Evolutionary conservation across 2,797 vertebrate genomes (phyloP).

Genomic region (Mormyrops boulengeri): DNA sequence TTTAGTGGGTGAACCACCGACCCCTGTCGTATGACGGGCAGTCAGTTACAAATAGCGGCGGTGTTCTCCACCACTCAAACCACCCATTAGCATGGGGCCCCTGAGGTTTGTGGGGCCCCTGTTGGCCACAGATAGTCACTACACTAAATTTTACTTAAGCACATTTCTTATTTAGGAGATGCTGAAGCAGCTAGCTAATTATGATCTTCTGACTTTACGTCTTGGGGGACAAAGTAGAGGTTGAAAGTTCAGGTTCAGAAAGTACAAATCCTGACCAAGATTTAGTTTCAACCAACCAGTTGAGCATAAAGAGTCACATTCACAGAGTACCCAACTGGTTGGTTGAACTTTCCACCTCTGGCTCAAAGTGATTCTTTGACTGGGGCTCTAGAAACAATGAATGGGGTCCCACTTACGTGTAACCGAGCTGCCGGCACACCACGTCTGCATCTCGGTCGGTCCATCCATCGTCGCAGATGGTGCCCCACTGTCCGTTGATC

Average conservation of each 20-base stretch:
- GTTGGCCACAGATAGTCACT: background rate
- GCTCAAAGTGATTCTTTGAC: background rate
- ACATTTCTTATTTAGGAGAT: background rate
- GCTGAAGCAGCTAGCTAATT: background rate
- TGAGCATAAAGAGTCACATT: background rate
- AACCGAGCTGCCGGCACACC: slow-evolving; percentile 89
- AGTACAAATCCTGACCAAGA: background rate
- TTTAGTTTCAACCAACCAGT: background rate
- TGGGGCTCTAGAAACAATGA: background rate
- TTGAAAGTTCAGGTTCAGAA: background rate
- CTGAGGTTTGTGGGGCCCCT: no score
- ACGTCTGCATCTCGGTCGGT: slow-evolving; percentile 86
- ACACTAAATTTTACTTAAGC: background rate
- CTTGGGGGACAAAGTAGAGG: background rate
- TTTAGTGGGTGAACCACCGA: no score
- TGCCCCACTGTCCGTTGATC: slow-evolving; percentile 86
- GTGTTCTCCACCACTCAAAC: no score
- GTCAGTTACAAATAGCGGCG: background rate
- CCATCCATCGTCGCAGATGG: slow-evolving; percentile 96
- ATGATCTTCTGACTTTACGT: background rate
- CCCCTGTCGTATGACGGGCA: background rate
- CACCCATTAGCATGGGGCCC: no score
- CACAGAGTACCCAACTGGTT: background rate
- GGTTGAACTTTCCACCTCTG: background rate
- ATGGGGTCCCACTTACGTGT: slow-evolving; percentile 66